These are phyloP conservation scores for Epinephelus moara DNA, from an alignment of 2,113 vertebrate species.

Conservation along the genomic window DNA sequence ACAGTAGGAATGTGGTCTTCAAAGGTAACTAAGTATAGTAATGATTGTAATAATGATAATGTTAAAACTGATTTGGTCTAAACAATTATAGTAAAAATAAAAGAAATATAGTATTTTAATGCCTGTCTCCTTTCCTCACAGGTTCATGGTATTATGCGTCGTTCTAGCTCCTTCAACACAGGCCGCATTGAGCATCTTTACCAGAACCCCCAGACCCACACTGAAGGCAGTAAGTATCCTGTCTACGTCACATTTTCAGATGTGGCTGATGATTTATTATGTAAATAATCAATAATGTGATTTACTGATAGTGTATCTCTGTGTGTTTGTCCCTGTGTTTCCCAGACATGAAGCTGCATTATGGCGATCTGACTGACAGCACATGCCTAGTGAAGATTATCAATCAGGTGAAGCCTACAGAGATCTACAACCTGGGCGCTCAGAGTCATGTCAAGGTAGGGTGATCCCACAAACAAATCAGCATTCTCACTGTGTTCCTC, in stretches of 20 bases:
- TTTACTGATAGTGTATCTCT: neutral
- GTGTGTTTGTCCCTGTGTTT: neutral
- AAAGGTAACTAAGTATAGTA: neutral
- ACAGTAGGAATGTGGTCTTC: neutral
- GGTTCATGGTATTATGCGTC: constrained; percentile 96
- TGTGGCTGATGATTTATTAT: neutral
- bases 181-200: constrained; percentile 98
- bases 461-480: neutral
- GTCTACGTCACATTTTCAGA: neutral
- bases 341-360: constrained; percentile 98
- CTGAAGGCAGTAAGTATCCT: constrained; percentile 93
- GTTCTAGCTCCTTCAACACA: constrained; percentile 98
- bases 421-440: constrained; percentile 98
- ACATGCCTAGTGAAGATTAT: constrained; percentile 99
- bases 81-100: neutral
- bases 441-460: constrained; percentile 98
- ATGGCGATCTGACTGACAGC: constrained; percentile 98
- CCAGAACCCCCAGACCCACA: constrained; percentile 94
- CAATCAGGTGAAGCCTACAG: constrained; percentile 93
- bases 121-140: constrained; percentile 59
- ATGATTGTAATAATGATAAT: neutral
- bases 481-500: neutral
- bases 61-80: neutral
- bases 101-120: neutral
- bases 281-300: neutral